Evolutionary conservation across 2,888 invertebrate genomes (phyloP).

Genomic region (Eristalinus aeneus): DNA sequence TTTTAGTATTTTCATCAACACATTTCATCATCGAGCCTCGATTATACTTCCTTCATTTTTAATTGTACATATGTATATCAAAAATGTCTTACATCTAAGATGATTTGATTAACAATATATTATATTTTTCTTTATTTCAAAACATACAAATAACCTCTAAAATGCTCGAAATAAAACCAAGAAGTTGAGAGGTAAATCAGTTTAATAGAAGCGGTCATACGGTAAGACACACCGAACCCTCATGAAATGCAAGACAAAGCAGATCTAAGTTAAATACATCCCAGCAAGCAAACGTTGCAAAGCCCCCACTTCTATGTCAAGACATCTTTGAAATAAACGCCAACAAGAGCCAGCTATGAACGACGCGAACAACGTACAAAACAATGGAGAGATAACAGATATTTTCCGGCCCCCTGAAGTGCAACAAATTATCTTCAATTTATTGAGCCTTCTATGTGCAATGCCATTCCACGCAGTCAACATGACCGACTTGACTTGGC

Average conservation of each 20-base stretch:
- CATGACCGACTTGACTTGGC: slow-evolving; percentile 62
- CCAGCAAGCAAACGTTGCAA: not conserved
- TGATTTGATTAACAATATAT: too few relatives aligned
- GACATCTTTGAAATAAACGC: slow-evolving; percentile 35
- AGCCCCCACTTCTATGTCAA: not conserved
- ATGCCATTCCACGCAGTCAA: slow-evolving; percentile 45
- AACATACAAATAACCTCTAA: too few relatives aligned
- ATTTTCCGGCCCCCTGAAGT: slow-evolving; percentile 68
- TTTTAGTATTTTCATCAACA: too few relatives aligned
- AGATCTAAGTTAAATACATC: not conserved
- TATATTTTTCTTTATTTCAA: too few relatives aligned
- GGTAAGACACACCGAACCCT: not conserved
- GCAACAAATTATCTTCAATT: slow-evolving; percentile 74
- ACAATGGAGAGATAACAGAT: slow-evolving; percentile 73
- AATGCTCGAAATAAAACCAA: too few relatives aligned
- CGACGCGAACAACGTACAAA: slow-evolving; percentile 41
- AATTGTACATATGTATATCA: too few relatives aligned
- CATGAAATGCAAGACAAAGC: not conserved
- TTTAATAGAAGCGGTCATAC: not conserved
- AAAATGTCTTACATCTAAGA: too few relatives aligned
- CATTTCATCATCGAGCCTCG: too few relatives aligned
- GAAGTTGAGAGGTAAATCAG: not conserved
- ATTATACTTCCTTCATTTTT: too few relatives aligned
- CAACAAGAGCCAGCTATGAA: slow-evolving; percentile 16
- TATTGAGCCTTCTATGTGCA: slow-evolving; percentile 69